A percentile compares a stretch with the other conserved stretches of the same genome.
Conservation (phyloP, 2,113 vertebrate species). For the Oplegnathus fasciatus region DNA sequence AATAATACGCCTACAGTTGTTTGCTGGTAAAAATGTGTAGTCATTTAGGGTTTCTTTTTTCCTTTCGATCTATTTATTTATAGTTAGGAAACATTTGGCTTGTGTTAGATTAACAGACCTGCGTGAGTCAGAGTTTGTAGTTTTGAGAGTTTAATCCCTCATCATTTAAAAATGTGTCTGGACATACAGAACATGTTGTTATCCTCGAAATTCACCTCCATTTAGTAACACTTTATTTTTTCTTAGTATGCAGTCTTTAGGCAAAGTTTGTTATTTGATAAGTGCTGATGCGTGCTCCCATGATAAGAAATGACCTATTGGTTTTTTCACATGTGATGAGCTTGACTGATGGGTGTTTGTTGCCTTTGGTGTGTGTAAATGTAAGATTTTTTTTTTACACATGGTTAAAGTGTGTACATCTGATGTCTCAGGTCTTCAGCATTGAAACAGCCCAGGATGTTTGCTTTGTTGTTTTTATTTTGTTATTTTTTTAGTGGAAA, state of each 20-base stretch:
- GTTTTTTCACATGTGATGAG: conserved; percentile 5
- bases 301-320: conserved; percentile 6
- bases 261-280: not conserved
- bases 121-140: not conserved
- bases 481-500: conserved; percentile 1
- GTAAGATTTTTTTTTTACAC: conserved; percentile 1
- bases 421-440: conserved; percentile 47
- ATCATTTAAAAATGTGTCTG: conserved; percentile 49
- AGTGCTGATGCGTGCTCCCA: conserved; percentile 35
- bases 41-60: not conserved
- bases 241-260: not conserved
- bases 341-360: conserved; percentile 9
- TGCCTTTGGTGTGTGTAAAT: conserved; percentile 25
- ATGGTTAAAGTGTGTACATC: conserved; percentile 30
- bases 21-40: not conserved
- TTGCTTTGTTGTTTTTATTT: not conserved
- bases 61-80: not conserved
- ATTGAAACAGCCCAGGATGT: conserved; percentile 35
- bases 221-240: not conserved
- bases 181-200: conserved; percentile 58
- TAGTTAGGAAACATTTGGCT: not conserved
- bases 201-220: not conserved
- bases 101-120: not conserved
- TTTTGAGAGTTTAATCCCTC: not conserved
- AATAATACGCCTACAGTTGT: not conserved